Evolutionary conservation across 2,113 vertebrate species (phyloP).

Genomic region (Aramus guarauna): DNA sequence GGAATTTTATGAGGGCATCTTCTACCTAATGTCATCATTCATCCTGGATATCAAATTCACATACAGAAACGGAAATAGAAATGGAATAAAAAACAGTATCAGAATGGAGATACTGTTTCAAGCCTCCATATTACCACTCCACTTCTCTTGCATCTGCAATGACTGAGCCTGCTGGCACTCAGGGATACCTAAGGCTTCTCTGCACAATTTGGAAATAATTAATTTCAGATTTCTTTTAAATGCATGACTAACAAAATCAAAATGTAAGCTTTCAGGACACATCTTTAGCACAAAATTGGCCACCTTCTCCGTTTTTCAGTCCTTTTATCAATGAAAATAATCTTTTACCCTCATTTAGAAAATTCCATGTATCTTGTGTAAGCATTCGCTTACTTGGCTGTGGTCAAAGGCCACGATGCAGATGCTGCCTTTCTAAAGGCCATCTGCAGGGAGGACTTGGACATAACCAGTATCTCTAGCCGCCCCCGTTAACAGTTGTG

Average conservation of each 20-base stretch:
- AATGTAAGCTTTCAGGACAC: background rate
- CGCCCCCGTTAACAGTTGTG: background rate
- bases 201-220: background rate
- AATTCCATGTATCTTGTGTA: background rate
- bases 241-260: background rate
- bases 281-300: background rate
- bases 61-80: background rate
- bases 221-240: background rate
- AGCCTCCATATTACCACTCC: background rate
- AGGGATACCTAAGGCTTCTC: background rate
- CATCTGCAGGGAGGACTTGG: background rate
- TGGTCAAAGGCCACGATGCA: background rate
- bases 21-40: background rate
- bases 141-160: background rate
- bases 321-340: background rate
- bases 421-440: background rate
- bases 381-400: background rate
- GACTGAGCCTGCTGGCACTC: background rate
- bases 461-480: background rate
- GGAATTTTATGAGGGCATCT: slow-evolving; percentile 3
- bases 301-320: background rate
- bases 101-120: background rate
- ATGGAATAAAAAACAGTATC: background rate
- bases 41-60: background rate
- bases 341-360: background rate